These are phyloP conservation scores for Grus americana DNA, from an alignment of 2,113 vertebrate species.

Conservation along the genomic window DNA sequence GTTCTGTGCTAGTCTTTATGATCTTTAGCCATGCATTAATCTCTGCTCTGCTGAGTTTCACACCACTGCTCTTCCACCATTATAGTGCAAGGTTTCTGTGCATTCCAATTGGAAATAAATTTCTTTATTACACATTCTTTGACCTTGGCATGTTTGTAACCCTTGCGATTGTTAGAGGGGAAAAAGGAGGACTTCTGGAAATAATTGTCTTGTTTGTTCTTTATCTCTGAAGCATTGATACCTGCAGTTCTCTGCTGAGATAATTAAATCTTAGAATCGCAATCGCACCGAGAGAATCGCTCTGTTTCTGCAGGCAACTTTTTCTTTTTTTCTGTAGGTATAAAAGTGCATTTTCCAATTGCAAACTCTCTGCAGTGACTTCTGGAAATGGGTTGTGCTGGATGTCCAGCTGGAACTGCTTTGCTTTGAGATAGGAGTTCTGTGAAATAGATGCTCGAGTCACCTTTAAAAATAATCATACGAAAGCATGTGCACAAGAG, in stretches of 20 bases:
- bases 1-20: background rate
- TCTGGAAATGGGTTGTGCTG: background rate
- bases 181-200: slow-evolving; percentile 56
- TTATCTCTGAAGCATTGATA: slow-evolving; percentile 62
- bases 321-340: slow-evolving; percentile 21
- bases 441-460: background rate
- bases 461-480: slow-evolving; percentile 8
- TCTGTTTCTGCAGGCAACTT: slow-evolving; percentile 10
- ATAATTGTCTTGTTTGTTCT: slow-evolving; percentile 66
- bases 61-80: slow-evolving; percentile 24
- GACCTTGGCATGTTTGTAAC: slow-evolving; percentile 67
- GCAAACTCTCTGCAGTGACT: background rate
- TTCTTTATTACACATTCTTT: slow-evolving; percentile 45
- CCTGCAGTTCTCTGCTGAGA: slow-evolving; percentile 62
- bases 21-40: slow-evolving; percentile 32
- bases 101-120: slow-evolving; percentile 57
- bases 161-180: slow-evolving; percentile 46
- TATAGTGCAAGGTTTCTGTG: background rate
- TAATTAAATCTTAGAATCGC: slow-evolving; percentile 61
- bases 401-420: background rate
- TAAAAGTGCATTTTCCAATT: slow-evolving; percentile 15
- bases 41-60: background rate
- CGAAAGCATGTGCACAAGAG: background rate
- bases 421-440: background rate
- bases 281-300: background rate